A percentile compares a stretch with the other conserved stretches of the same genome.
Evolutionary conservation across 2,888 invertebrate genomes (phyloP).

Genomic region (Tanypteryx hageni): DNA sequence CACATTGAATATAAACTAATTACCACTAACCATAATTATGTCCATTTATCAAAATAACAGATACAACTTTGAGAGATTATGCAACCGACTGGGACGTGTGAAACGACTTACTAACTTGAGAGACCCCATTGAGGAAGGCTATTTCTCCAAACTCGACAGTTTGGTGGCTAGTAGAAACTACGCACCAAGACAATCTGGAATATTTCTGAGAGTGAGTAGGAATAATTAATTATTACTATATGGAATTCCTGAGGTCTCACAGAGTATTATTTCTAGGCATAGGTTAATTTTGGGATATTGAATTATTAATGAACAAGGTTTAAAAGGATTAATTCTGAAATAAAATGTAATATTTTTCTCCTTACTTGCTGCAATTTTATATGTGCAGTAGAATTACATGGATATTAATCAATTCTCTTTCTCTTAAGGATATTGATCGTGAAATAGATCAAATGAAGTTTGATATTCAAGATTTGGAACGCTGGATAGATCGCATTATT

Average conservation of each 20-base stretch:
- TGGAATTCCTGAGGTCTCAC: too few relatives aligned
- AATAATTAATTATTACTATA: too few relatives aligned
- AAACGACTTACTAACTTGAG: slow-evolving; percentile 81
- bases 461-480: slow-evolving; percentile 84
- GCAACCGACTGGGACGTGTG: slow-evolving; percentile 82
- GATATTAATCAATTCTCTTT: background rate
- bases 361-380: background rate
- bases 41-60: slow-evolving; percentile 74
- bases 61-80: slow-evolving; percentile 86
- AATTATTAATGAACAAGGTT: background rate
- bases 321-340: background rate
- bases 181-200: slow-evolving; percentile 9
- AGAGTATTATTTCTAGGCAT: too few relatives aligned
- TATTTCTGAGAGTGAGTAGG: slow-evolving; percentile 7
- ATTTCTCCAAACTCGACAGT: slow-evolving; percentile 91
- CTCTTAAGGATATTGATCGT: slow-evolving; percentile 81
- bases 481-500: slow-evolving; percentile 86
- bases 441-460: slow-evolving; percentile 82
- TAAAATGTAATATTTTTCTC: background rate
- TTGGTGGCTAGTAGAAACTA: slow-evolving; percentile 73
- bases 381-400: background rate
- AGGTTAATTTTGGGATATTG: background rate
- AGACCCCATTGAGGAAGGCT: slow-evolving; percentile 85
- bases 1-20: background rate
- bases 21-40: background rate